Base-by-base conservation (phyloP, 2,113 vertebrate genomes). In the Hippolais icterina region DNA sequence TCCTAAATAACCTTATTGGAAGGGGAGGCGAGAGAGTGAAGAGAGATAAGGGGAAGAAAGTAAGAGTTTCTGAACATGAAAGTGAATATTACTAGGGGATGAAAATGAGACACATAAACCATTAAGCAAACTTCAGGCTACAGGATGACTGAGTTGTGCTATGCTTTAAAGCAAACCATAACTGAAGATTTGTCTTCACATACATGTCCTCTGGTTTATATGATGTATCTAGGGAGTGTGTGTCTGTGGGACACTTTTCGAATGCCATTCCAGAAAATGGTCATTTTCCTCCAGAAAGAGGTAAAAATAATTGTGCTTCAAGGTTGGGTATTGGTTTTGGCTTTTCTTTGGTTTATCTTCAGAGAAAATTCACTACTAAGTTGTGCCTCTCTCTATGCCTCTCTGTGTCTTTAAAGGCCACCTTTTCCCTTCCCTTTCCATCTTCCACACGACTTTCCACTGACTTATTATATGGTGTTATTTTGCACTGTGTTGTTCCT, bases 401-500 rank as follows among this genome's bases (percentile, higher is more conserved):
- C n/a, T 56, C 39, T 86, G 6, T 66, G 11, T 52, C 24, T 56
- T 52, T 72, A 64, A 82, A 79, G 15, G 4, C 12, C 16, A 29
- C 4, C 1, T 74, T 35, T 59, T 5, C 19, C 5, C 6, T 21
- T 27, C 37, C 15, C 9, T 90, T 93, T 85, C 41, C 28, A 39
- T 66, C 37, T 76, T 21, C 13, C 17, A 23, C n/a, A 59, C 22
- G 59, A 6, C 7, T 75, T 81, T 20, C 0, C 2, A 54, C 69
- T 81, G 35, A 74, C 24, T 71, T 87, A 24, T 31, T 27, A 2
- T 31, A 22, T 29, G 11, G 6, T 91, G n/a, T 44, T 89, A 68
- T 94, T 97, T 96, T 95, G 25, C 7, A n/a, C 10, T 91, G 90
- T 90, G 4, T 22, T 22, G 17, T 77, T 94, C 70, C 53, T 90